Evolutionary conservation across 2,888 invertebrate species (phyloP), one percentile per base, ranked within the genome.

Genomic region (Mythimna vitellina): DNA sequence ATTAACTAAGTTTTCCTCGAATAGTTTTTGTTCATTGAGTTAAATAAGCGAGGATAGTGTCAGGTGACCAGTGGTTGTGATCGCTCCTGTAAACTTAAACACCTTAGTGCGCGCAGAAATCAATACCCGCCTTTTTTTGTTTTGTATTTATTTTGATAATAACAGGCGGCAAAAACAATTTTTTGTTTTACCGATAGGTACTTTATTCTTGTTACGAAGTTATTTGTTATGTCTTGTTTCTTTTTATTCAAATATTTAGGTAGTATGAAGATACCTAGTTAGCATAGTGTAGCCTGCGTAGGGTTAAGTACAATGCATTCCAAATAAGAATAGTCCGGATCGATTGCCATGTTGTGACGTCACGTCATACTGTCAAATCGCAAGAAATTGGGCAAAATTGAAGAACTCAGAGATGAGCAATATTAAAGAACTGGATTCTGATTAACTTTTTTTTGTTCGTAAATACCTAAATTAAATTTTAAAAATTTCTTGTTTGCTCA

Each of bases 1-100:
- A 35, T 25, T 42, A 32, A 25, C 14, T 6, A 73, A 61, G 53
- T 71, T 73, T 46, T 14, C 25, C 54, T 61, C 9, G 17, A 46
- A 54, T 61, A 17, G 38, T 29, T 49, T n/a, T 29, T 42, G 62
- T 38, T 58, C 14, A 35, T 51, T 14, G 54, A 53, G 49, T 29
- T 25, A 25, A n/a, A 8, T 22, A 53, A 9, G 17, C n/a, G 35
- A 46, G 38, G 17, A 20, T 58, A 20, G 58, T 65, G 76, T 53
- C 1, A 58, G 61, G 53, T 70, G 49, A 38, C 46, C 25, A 75
- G 71, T 72, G 71, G 17, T 75, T 64, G 73, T 73, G 76, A 75
- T 75, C 32, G 51, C 42, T 58, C n/a, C 22, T 64, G 57, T 38
- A 29, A 20, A 57, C 29, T 56, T 29, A 32, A 38, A 38, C 49